phyloP scores from a whole-genome alignment of 2,113 vertebrate genomes.

The Heliornis fulica region DNA sequence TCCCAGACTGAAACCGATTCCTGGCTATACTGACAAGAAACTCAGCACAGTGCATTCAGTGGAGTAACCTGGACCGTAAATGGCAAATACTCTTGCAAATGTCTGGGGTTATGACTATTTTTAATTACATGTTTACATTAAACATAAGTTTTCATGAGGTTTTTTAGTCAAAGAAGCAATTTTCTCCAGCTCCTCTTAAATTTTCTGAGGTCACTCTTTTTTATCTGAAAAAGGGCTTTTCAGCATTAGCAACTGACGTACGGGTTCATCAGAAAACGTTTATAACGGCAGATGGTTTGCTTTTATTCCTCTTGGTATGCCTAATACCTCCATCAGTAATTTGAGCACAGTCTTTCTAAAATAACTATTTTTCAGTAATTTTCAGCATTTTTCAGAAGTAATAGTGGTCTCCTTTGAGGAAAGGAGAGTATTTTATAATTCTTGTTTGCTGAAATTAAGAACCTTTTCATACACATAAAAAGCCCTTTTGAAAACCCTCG shows the following conservation, averaged over 20 bases:
- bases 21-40: background rate
- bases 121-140: background rate
- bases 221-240: background rate
- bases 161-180: background rate
- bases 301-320: background rate
- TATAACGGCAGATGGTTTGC: background rate
- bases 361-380: background rate
- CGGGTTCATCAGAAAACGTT: background rate
- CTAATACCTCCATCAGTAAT: background rate
- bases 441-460: background rate
- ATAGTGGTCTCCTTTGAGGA: background rate
- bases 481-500: background rate
- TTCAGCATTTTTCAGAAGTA: background rate
- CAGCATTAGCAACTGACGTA: background rate
- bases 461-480: background rate
- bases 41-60: background rate
- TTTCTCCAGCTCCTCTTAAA: background rate
- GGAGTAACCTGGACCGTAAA: background rate
- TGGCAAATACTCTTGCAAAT: background rate
- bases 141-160: background rate
- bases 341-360: background rate
- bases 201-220: background rate
- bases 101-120: accelerated
- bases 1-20: background rate
- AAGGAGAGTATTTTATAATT: background rate